Evolutionary conservation across 1,140 invertebrate genomes (phyloP), one percentile per base, ranked within the genome.

Genomic region (Sminthurides bifidus): DNA sequence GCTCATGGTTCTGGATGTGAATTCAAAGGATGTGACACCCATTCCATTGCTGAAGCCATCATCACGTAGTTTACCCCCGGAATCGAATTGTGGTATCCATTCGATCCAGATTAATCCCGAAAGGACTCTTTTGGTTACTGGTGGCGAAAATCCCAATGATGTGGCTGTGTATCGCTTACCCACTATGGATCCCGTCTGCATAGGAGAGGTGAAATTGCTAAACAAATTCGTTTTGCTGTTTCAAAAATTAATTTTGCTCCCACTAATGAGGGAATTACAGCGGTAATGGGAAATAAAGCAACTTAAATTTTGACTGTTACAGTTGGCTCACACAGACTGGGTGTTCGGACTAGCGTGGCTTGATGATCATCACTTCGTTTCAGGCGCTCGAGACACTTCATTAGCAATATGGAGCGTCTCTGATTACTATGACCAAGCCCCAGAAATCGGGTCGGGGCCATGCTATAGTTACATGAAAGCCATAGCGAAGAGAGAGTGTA

Each of bases 281-380:
- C n/a, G n/a, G n/a, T n/a, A n/a, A n/a, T n/a, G n/a, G n/a, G n/a
- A n/a, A n/a, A n/a, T n/a, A n/a, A n/a, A n/a, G n/a, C n/a, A n/a
- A n/a, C n/a, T n/a, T n/a, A n/a, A n/a, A n/a, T n/a, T n/a, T n/a
- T n/a, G n/a, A n/a, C 58, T 62, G 45, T 69, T 68, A 65, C 67
- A 79, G 75, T 74, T 74, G 66, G 88, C 85, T 15, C 92, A 97
- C 71, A 80, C 81, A 68, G 92, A 96, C 70, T 92, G 90, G 83
- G 87, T 94, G 38, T 92, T 95, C 74, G 93, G 94, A 66, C 82
- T 93, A 78, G 87, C 85, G 66, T 97, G 92, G 92, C 69, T 97
- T 43, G 92, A 96, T 72, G 92, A 96, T 73, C 84, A 94, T 70
- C 93, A 91, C 74, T 70, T 95, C 48, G 90, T 95, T 17, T 90